phyloP scores from a whole-genome alignment of 2,797 vertebrate species.

The Peromyscus melanophrys region DNA sequence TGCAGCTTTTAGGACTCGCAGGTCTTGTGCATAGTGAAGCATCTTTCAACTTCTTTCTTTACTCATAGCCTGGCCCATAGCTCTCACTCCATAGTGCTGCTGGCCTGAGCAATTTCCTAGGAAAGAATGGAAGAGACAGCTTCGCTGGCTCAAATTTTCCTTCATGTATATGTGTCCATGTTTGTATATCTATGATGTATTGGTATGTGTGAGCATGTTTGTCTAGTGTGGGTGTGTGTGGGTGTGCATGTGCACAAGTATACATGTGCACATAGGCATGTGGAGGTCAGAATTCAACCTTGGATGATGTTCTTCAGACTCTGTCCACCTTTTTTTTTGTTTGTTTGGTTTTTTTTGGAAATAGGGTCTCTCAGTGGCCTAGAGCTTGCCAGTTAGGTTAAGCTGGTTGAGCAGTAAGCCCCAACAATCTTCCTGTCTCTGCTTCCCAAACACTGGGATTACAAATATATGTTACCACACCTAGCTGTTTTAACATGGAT shows the following conservation, averaged over 20 bases:
- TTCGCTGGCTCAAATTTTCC: not conserved
- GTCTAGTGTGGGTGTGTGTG: not conserved
- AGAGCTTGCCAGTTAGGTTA: not conserved
- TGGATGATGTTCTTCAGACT: not conserved
- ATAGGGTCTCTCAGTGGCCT: not conserved
- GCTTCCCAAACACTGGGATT: not conserved
- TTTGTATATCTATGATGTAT: not conserved
- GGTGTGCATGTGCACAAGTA: no score
- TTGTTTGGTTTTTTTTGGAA: not conserved
- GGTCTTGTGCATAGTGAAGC: not conserved
- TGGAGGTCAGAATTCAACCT: not conserved
- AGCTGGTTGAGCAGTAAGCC: not conserved
- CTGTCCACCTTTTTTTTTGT: not conserved
- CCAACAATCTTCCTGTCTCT: no score
- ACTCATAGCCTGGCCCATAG: not conserved
- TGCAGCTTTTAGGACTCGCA: not conserved
- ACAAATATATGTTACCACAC: not conserved
- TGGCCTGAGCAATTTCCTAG: not conserved
- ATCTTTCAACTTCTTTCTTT: not conserved
- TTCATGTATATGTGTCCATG: not conserved
- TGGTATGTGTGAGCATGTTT: not conserved
- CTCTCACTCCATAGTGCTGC: accelerated
- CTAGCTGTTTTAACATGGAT: not conserved
- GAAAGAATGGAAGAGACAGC: not conserved
- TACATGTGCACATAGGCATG: not conserved